Conservation (phyloP, 2,888 invertebrate species). For the Conistra vaccinii region DNA sequence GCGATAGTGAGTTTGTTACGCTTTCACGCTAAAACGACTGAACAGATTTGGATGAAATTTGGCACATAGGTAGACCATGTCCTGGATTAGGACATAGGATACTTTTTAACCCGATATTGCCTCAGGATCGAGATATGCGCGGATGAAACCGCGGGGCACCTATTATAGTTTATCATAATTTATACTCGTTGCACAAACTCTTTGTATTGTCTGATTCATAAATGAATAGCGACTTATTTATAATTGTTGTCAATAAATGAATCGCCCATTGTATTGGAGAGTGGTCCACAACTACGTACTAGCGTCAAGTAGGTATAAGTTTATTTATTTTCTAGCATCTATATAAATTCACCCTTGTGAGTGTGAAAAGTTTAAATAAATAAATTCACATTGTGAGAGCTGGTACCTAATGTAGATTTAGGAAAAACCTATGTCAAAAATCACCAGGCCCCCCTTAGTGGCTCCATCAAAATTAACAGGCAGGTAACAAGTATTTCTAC, state of each 20-base stretch:
- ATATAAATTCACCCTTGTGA: no score
- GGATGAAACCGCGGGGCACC: no score
- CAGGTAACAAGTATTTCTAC: background rate
- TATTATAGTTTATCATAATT: slow-evolving; percentile 28
- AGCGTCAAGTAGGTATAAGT: background rate
- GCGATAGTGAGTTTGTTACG: no score
- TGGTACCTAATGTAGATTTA: background rate
- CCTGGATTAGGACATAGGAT: no score
- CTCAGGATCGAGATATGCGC: no score
- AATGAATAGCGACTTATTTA: slow-evolving; percentile 23
- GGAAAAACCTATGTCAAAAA: background rate
- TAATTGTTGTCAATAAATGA: slow-evolving; percentile 27
- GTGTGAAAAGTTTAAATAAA: no score
- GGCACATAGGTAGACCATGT: no score
- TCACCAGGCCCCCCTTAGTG: background rate
- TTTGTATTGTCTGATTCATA: slow-evolving; percentile 36
- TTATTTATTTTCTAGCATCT: background rate
- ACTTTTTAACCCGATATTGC: no score
- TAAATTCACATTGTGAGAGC: background rate
- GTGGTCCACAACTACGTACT: background rate
- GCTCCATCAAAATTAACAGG: background rate
- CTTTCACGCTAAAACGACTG: no score
- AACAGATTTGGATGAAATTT: no score
- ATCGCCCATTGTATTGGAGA: slow-evolving; percentile 20
- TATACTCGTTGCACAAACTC: slow-evolving; percentile 24